Evolutionary conservation across 2,113 vertebrate species (phyloP).

Genomic region (Illadopsis cleaveri): DNA sequence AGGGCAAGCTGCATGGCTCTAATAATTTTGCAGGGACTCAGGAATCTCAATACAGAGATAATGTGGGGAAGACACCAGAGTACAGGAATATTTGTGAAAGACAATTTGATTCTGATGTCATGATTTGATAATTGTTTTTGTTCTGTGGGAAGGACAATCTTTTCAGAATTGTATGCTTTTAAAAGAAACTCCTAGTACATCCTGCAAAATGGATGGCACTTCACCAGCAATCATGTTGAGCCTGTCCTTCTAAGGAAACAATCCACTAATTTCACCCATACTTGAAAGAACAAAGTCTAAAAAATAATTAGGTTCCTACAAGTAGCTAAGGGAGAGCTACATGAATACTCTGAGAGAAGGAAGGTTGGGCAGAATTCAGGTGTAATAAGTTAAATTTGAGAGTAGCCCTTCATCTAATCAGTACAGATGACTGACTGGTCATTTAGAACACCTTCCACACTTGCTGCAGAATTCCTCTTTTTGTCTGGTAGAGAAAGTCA

Average conservation of each 20-base stretch:
- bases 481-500: background rate
- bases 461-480: background rate
- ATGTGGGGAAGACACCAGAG: background rate
- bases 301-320: background rate
- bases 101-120: background rate
- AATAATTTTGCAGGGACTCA: background rate
- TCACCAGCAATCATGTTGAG: background rate
- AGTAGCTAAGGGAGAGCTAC: background rate
- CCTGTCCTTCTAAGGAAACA: background rate
- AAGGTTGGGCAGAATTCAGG: background rate
- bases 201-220: background rate
- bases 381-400: background rate
- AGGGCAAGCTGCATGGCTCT: background rate
- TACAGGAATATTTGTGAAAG: background rate
- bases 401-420: background rate
- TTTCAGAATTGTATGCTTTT: background rate
- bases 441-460: background rate
- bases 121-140: background rate
- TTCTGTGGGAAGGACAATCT: background rate
- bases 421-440: background rate
- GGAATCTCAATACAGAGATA: background rate
- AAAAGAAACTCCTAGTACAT: background rate
- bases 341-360: background rate
- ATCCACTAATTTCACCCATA: background rate
- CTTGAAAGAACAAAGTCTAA: background rate